phyloP scores from a whole-genome alignment of 2,888 invertebrate genomes.

The Amorpha juglandis region DNA sequence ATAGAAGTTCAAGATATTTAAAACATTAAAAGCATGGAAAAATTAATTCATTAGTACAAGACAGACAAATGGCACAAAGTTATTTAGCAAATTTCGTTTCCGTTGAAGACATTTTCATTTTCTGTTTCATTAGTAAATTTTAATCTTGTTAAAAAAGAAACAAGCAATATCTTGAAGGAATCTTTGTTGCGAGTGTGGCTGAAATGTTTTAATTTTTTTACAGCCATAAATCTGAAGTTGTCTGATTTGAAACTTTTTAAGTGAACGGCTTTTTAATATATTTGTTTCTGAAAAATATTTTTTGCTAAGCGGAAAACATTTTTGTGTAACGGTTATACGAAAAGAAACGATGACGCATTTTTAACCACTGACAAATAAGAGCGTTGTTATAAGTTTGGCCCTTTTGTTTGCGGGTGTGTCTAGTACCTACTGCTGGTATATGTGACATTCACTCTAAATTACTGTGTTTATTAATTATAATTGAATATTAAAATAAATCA shows the following conservation, averaged over 20 bases:
- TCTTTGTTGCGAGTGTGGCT: constrained; percentile 59
- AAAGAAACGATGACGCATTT: background rate
- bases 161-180: constrained; percentile 65
- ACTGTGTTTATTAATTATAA: too few relatives aligned
- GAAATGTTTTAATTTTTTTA: constrained; percentile 45
- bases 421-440: too few relatives aligned
- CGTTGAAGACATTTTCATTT: constrained; percentile 71
- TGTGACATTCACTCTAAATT: too few relatives aligned
- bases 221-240: constrained; percentile 22
- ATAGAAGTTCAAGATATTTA: constrained; percentile 26
- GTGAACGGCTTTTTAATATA: background rate
- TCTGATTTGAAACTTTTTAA: constrained; percentile 2
- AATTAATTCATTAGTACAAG: constrained; percentile 64
- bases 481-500: too few relatives aligned
- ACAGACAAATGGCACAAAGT: constrained; percentile 70
- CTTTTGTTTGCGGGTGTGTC: too few relatives aligned
- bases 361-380: background rate
- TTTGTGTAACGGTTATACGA: background rate
- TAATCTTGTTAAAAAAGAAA: constrained; percentile 71
- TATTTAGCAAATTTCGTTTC: constrained; percentile 68
- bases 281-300: background rate
- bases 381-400: too few relatives aligned
- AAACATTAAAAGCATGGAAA: constrained; percentile 42
- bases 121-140: constrained; percentile 80
- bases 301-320: background rate